Evolutionary conservation across 2,113 vertebrate genomes (phyloP).

Genomic region (Piprites chloris): DNA sequence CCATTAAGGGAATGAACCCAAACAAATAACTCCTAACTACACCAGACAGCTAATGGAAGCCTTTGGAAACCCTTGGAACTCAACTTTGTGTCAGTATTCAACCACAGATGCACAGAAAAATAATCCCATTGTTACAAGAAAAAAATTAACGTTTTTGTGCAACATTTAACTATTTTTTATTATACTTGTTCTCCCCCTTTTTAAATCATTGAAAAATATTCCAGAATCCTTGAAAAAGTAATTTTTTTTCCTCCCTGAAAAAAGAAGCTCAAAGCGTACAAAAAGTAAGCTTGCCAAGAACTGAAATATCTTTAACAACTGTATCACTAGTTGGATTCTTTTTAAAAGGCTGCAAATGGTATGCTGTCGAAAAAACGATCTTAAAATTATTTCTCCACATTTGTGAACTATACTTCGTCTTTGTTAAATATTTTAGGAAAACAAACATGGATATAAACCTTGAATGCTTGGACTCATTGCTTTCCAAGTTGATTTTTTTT

Average conservation of each 20-base stretch:
- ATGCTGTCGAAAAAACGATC: neutral
- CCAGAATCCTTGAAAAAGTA: neutral
- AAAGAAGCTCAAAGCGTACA: neutral
- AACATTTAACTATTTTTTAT: neutral
- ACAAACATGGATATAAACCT: neutral
- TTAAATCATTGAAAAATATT: neutral
- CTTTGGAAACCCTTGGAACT: neutral
- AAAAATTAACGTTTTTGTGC: neutral
- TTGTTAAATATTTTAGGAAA: neutral
- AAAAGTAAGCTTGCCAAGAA: neutral
- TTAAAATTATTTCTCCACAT: neutral
- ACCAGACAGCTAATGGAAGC: neutral
- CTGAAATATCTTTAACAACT: neutral
- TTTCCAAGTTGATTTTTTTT: neutral
- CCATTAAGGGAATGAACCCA: neutral
- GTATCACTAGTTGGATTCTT: neutral
- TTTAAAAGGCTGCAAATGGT: neutral
- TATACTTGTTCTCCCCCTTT: neutral
- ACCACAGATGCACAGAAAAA: neutral
- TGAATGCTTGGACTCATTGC: neutral
- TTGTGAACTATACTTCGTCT: neutral
- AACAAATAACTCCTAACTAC: neutral
- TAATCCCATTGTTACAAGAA: neutral
- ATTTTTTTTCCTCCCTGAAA: fast-evolving
- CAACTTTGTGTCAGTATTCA: neutral